Base-by-base conservation (phyloP, 2,113 vertebrate genomes). In the Orycteropus afer region DNA sequence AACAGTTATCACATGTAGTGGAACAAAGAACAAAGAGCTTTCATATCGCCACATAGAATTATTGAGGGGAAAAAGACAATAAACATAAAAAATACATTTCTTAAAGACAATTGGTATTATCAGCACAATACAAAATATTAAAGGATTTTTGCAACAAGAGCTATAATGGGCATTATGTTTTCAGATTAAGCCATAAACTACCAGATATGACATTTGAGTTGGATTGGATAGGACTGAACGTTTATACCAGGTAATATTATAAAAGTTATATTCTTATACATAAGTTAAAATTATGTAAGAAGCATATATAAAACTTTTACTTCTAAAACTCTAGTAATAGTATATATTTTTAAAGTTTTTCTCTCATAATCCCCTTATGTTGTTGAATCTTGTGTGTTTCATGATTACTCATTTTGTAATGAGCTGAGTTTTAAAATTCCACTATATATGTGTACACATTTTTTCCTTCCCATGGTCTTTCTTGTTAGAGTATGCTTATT, bases 71-170 rank as follows among this genome's bases (percentile, higher is more conserved):
- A 85, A 77, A 51, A 2, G 51, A 42, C 65, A 93, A 85, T 27
- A 65, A 47, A 59, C 40, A 47, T 57, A 82, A 29, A 91, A 89
- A 57, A 61, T 14, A 61, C 2, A 76, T 14, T 77, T 86, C 32
- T 89, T 82, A 88, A 77, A 86, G 53, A 83, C 53, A 42, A 77
- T 20, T 40, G 27, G 45, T 12, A 34, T 53, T 89, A 51, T 81
- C 86, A 80, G 17, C 37, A 80, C 25, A 91, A n/a, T 20, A 91
- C 86, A 65, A 79, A 93, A 40, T 69, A 71, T 51, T 90, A 57
- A 95, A 85, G 47, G 5, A 71, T 74, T 85, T 95, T 73, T 90
- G 34, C 18, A 81, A 49, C 5, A 34, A 51, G n/a, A 81, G 32
- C 34, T 77, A 9, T 12, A 80, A 91, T 86, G 42, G 67, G 23